Evolutionary conservation across 2,797 vertebrate genomes (phyloP).

Genomic region (Arnoldichthys spilopterus): DNA sequence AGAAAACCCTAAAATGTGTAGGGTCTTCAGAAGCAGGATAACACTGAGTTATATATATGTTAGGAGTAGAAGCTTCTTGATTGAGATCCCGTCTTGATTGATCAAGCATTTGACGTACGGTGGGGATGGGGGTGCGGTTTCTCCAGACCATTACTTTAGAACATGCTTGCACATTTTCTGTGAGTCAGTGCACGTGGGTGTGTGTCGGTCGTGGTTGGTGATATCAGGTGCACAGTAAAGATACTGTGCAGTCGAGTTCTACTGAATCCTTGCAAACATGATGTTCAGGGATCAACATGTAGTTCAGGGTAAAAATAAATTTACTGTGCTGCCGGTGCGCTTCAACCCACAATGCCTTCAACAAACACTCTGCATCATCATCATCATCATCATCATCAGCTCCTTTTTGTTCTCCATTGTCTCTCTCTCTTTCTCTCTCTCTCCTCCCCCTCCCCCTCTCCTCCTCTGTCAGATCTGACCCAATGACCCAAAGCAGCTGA

Average conservation of each 20-base stretch:
- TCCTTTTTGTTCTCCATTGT: neutral
- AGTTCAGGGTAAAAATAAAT: neutral
- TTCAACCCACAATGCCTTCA: slow-evolving; percentile 14
- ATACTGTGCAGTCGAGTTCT: slow-evolving; percentile 4
- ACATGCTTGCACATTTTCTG: too few relatives aligned
- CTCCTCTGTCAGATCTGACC: slow-evolving; percentile 40
- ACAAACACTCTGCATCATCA: neutral
- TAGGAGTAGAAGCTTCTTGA: too few relatives aligned
- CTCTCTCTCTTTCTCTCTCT: neutral
- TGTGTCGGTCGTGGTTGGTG: too few relatives aligned
- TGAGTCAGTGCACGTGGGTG: too few relatives aligned
- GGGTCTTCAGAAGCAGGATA: too few relatives aligned
- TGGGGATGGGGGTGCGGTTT: too few relatives aligned
- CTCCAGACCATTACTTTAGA: too few relatives aligned
- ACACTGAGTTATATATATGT: too few relatives aligned
- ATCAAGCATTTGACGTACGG: too few relatives aligned
- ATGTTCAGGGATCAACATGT: neutral
- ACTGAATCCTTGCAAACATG: neutral
- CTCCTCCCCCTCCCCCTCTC: neutral
- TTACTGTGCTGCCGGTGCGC: neutral
- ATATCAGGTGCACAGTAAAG: neutral
- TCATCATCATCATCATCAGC: neutral
- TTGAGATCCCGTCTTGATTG: too few relatives aligned
- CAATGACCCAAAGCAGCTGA: slow-evolving; percentile 31
- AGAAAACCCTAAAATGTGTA: too few relatives aligned